phyloP scores from a whole-genome alignment of 2,888 invertebrate genomes.

The Theristus sp. region DNA sequence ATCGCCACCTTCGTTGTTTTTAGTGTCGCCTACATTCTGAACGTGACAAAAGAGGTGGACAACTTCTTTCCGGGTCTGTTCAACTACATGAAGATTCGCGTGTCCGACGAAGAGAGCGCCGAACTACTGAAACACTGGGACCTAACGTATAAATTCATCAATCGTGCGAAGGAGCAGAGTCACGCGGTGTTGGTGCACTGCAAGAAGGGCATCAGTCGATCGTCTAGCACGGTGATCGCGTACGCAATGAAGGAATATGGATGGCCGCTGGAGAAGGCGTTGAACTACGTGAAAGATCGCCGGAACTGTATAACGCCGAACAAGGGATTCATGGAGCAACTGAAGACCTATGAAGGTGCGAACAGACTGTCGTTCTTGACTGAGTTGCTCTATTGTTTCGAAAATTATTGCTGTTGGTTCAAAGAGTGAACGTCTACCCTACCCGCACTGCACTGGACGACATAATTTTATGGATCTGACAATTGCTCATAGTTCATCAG shows the following conservation, averaged over 20 bases:
- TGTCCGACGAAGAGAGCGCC: constrained; percentile 89
- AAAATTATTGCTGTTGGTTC: no score
- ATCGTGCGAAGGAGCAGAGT: constrained; percentile 47
- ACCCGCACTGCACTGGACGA: no score
- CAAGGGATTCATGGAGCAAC: constrained; percentile 72
- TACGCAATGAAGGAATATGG: constrained; percentile 56
- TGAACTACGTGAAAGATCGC: constrained; percentile 70
- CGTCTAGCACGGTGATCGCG: constrained; percentile 91
- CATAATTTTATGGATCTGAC: no score
- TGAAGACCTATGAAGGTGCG: constrained; percentile 69
- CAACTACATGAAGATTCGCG: constrained; percentile 82
- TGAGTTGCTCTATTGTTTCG: no score
- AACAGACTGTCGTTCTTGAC: no score
- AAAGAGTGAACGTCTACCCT: no score
- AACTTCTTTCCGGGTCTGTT: constrained; percentile 91
- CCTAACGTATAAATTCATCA: constrained; percentile 86
- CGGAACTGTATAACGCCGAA: constrained; percentile 89
- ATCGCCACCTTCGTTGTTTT: no score
- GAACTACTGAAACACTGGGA: constrained; percentile 93
- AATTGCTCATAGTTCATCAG: no score
- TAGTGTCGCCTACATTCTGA: constrained; percentile 85
- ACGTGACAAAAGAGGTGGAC: constrained; percentile 94
- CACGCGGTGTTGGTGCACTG: constrained; percentile 89
- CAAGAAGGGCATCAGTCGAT: constrained; percentile 96
- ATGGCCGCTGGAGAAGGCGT: constrained; percentile 44